phyloP scores from a whole-genome alignment of 2,888 invertebrate genomes.

The Deladenus siricidicola region DNA sequence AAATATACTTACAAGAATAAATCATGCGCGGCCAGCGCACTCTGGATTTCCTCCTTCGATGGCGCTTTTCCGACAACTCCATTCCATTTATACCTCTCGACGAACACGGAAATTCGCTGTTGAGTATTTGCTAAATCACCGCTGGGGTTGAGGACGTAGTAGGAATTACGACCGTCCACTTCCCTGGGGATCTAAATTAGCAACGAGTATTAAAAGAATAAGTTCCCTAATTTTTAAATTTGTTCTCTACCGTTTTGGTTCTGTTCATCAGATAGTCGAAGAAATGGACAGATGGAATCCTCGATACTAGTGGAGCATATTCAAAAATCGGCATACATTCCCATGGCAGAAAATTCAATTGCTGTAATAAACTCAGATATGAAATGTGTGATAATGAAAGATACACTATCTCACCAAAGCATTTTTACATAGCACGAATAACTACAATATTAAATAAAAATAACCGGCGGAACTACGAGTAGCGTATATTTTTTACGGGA shows the following conservation, averaged over 20 bases:
- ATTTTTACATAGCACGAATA: too few relatives aligned
- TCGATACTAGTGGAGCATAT: constrained; percentile 31
- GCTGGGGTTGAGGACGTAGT: constrained; percentile 45
- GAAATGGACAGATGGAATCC: constrained; percentile 37
- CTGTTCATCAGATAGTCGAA: constrained; percentile 25
- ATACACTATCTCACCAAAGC: too few relatives aligned
- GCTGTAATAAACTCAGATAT: not conserved
- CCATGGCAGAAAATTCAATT: constrained; percentile 31
- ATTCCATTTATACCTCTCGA: constrained; percentile 34
- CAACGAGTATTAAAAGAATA: not conserved
- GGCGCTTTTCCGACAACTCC: constrained; percentile 29
- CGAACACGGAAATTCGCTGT: constrained; percentile 31
- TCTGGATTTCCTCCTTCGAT: constrained; percentile 17
- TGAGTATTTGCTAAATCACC: constrained; percentile 41
- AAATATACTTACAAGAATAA: constrained; percentile 35
- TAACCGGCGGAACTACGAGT: constrained; percentile 13
- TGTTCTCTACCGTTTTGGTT: constrained; percentile 7
- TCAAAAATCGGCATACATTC: constrained; percentile 36
- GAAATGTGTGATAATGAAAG: too few relatives aligned
- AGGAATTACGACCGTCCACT: constrained; percentile 37
- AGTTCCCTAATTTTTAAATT: constrained; percentile 1
- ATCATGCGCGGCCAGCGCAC: constrained; percentile 32
- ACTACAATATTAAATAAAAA: not conserved
- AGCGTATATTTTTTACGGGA: constrained; percentile 11
- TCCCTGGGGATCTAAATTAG: constrained; percentile 33